These are phyloP conservation scores for Sebastes wilsoni DNA, from an alignment of 2,797 vertebrate species.

Conservation along the genomic window DNA sequence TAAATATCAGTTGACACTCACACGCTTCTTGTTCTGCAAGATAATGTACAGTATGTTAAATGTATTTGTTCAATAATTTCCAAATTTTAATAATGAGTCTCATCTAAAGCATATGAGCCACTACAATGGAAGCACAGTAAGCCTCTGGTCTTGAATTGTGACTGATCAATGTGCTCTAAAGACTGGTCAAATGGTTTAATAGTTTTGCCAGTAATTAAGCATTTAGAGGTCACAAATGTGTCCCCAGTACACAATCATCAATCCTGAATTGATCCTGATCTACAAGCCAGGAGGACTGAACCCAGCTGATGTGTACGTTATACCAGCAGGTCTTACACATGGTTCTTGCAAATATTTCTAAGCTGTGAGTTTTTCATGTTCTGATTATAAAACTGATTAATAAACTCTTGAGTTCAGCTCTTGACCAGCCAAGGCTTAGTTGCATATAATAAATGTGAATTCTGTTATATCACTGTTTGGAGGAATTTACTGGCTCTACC, in stretches of 20 bases:
- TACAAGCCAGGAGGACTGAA: neutral
- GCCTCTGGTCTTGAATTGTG: neutral
- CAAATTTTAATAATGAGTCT: neutral
- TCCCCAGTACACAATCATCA: neutral
- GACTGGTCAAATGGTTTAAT: neutral
- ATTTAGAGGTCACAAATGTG: neutral
- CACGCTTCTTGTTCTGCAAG: neutral
- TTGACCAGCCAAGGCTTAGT: no score
- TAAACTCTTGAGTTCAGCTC: neutral
- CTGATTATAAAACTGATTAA: neutral
- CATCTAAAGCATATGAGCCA: neutral
- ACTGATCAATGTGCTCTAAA: neutral
- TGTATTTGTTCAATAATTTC: neutral
- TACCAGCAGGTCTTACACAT: neutral
- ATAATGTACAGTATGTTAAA: neutral
- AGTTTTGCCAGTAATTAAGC: neutral
- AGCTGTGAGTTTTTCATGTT: neutral
- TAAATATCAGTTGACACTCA: neutral
- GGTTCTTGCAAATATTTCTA: neutral
- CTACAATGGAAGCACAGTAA: neutral
- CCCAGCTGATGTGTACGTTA: neutral
- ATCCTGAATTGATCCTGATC: conserved; percentile 3
- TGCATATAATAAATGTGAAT: no score
- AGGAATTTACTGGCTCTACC: neutral
- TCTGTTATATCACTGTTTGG: neutral